These are phyloP conservation scores for Cyphomyrmex costatus DNA, from an alignment of 1,140 invertebrate genomes.

Conservation along the genomic window DNA sequence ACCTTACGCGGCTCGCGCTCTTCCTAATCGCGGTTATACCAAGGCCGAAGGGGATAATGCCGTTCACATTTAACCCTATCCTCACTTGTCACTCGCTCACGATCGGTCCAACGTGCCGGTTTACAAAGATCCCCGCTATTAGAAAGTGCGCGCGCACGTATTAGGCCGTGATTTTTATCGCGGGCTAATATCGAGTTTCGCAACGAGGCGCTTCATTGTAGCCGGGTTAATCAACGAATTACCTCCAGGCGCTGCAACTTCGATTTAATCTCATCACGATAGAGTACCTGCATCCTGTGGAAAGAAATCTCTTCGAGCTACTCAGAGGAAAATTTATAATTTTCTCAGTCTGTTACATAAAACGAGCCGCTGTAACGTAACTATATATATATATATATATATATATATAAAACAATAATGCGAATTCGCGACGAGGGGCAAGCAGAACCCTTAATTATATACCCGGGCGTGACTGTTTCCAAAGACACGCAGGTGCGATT, in stretches of 20 bases:
- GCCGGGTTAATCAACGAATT: conserved; percentile 57
- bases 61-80: conserved; percentile 65
- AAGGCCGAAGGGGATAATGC: conserved; percentile 62
- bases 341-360: conserved; percentile 4
- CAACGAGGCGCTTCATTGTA: conserved; percentile 56
- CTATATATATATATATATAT: no score
- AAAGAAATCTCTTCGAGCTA: neutral
- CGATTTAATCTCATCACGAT: conserved; percentile 46
- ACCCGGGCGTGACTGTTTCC: conserved; percentile 28
- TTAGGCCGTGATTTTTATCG: conserved; percentile 59
- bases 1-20: conserved; percentile 59
- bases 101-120: conserved; percentile 52
- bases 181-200: conserved; percentile 53
- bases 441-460: neutral
- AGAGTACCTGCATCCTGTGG: neutral
- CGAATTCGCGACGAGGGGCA: conserved; percentile 21
- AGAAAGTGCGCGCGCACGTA: conserved; percentile 60
- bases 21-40: conserved; percentile 53
- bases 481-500: conserved; percentile 2
- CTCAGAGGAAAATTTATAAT: conserved; percentile 15
- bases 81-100: conserved; percentile 59
- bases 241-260: conserved; percentile 14
- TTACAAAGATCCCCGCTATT: conserved; percentile 54
- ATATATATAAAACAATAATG: conserved; percentile 23
- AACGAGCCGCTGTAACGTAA: neutral